phyloP scores from a whole-genome alignment of 2,113 vertebrate genomes.

The Leucopsar rothschildi region DNA sequence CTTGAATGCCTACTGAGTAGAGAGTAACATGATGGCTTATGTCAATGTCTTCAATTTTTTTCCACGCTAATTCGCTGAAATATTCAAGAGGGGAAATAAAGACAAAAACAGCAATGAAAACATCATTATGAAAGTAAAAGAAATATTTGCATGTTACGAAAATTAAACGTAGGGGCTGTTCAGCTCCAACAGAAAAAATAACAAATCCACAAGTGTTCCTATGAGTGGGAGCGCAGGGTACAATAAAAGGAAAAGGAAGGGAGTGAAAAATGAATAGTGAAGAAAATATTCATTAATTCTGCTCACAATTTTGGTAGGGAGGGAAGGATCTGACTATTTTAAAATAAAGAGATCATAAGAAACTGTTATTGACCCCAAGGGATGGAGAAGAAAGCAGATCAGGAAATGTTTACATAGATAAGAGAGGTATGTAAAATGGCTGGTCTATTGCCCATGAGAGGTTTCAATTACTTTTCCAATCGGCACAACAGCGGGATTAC shows the following conservation, averaged over 20 bases:
- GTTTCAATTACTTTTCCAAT: conserved; percentile 31
- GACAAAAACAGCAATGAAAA: not conserved
- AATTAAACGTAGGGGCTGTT: not conserved
- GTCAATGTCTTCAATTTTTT: not conserved
- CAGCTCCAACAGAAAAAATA: not conserved
- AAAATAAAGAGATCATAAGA: conserved; percentile 33
- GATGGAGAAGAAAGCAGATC: conserved; percentile 26
- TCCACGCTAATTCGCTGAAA: not conserved
- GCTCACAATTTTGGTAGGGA: not conserved
- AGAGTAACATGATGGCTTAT: not conserved
- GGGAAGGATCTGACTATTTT: not conserved
- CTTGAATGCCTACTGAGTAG: not conserved
- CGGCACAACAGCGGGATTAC: not conserved
- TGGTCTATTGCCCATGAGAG: not conserved
- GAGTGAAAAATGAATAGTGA: conserved; percentile 18
- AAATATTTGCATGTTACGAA: not conserved
- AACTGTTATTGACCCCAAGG: conserved; percentile 18
- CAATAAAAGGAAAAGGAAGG: not conserved
- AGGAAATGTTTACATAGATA: conserved; percentile 56
- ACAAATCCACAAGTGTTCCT: not conserved
- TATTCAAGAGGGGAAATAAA: not conserved
- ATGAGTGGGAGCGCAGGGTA: not conserved
- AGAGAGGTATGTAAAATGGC: conserved; percentile 37
- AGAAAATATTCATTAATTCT: conserved; percentile 51
- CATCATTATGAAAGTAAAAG: not conserved